Conservation (phyloP, 2,888 invertebrate genomes). For the Sussaba pulchella region DNA sequence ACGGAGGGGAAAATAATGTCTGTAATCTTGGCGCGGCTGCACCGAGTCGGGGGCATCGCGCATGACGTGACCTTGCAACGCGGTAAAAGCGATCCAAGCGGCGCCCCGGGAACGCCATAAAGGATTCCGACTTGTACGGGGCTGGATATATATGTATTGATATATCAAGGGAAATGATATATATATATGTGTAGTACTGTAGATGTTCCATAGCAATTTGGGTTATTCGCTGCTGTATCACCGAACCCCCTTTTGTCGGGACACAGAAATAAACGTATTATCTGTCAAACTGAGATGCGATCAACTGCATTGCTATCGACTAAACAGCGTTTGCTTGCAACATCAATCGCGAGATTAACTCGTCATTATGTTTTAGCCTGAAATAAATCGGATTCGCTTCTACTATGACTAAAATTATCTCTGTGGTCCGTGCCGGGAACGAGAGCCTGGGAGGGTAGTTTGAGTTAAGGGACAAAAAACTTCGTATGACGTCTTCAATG, state of each 20-base stretch:
- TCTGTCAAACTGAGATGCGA: conserved; percentile 1
- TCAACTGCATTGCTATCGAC: neutral
- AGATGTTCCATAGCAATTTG: neutral
- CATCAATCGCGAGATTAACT: neutral
- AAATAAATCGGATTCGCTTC: no score
- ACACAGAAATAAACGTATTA: conserved; percentile 37
- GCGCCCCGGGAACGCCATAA: conserved; percentile 47
- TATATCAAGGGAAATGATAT: no score
- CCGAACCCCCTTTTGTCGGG: neutral
- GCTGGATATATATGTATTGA: neutral
- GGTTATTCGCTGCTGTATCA: neutral
- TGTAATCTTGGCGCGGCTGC: conserved; percentile 66
- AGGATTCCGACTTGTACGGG: conserved; percentile 35
- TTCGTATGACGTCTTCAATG: no score
- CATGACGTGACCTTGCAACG: conserved; percentile 67
- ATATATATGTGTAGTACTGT: neutral
- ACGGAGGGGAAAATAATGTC: conserved; percentile 70
- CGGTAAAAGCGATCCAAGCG: conserved; percentile 58
- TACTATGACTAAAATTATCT: no score
- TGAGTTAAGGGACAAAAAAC: no score
- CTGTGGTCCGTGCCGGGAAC: no score
- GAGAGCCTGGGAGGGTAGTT: no score
- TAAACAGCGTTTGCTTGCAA: conserved; percentile 3
- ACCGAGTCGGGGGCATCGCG: conserved; percentile 58
- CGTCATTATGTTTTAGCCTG: neutral